These are phyloP conservation scores for Eufriesea mexicana DNA, from an alignment of 1,140 invertebrate genomes.

Conservation along the genomic window DNA sequence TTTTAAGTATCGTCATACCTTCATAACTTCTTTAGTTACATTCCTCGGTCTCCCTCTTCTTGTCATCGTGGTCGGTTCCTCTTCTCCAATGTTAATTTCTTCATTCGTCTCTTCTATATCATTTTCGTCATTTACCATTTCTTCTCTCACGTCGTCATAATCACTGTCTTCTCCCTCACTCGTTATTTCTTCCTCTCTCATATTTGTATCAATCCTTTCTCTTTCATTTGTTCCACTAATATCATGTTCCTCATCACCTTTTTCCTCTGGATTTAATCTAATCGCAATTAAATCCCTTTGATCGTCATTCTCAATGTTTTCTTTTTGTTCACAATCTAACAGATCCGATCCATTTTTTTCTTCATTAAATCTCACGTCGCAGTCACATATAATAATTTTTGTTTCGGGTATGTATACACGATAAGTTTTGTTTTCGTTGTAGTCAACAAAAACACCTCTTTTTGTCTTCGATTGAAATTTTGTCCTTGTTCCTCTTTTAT, in stretches of 20 bases:
- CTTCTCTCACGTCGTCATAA: constrained; percentile 75
- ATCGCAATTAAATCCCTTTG: neutral
- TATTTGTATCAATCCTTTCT: no score
- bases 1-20: neutral
- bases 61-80: no score
- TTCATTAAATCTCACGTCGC: constrained; percentile 34
- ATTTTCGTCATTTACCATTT: neutral
- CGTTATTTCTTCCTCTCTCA: neutral
- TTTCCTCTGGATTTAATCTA: neutral
- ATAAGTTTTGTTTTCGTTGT: constrained; percentile 11
- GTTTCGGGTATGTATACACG: constrained; percentile 1
- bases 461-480: constrained; percentile 24
- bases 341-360: neutral
- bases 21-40: neutral
- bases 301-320: neutral
- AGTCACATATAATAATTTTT: constrained; percentile 8
- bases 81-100: no score
- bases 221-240: no score
- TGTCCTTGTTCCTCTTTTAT: neutral
- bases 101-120: no score
- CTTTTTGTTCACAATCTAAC: neutral
- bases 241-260: neutral
- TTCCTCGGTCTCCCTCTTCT: neutral
- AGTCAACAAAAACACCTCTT: constrained; percentile 32
- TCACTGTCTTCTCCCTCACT: constrained; percentile 47